Percentiles rank a stretch among this genome's conserved stretches.
phyloP scores from a whole-genome alignment of 2,888 invertebrate species.

The Hypselothyrea guttata region DNA sequence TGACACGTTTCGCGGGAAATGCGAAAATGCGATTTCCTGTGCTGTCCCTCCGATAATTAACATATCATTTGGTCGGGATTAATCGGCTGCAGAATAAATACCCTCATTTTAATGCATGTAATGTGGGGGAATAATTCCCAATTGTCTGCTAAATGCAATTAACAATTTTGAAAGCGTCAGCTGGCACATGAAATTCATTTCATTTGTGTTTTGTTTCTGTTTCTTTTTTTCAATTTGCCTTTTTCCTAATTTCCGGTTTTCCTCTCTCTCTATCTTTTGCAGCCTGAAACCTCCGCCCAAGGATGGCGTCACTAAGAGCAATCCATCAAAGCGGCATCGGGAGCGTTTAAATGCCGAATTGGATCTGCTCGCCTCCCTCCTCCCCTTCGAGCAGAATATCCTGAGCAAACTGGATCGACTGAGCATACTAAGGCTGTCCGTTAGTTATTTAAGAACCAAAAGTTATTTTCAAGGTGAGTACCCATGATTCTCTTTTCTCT shows the following conservation, averaged over 20 bases:
- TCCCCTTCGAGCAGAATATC: conserved; percentile 99
- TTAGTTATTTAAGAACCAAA: conserved; percentile 99
- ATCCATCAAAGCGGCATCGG: conserved; percentile 98
- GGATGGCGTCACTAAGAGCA: conserved; percentile 97
- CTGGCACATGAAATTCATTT: no score
- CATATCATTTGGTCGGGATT: conserved; percentile 81
- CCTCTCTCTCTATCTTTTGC: conserved; percentile 79
- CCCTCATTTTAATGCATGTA: no score
- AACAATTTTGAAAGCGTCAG: conserved; percentile 68
- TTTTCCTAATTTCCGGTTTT: conserved; percentile 21
- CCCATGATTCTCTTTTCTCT: not conserved
- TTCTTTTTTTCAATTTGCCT: conserved; percentile 32
- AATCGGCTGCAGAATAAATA: no score
- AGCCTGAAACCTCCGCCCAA: conserved; percentile 97
- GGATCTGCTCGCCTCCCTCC: conserved; percentile 96
- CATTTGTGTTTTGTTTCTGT: no score
- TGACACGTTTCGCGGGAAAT: conserved; percentile 72
- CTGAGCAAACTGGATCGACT: conserved; percentile 98
- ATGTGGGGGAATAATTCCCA: conserved; percentile 38
- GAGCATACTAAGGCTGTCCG: conserved; percentile 97
- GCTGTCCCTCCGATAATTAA: conserved; percentile 63
- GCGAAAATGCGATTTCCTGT: not conserved
- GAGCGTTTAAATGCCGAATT: conserved; percentile 99
- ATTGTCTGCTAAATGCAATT: conserved; percentile 76
- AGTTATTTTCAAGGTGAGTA: conserved; percentile 99